Evolutionary conservation across 2,888 invertebrate genomes (phyloP).

Genomic region (Ormyrus nitidulus): DNA sequence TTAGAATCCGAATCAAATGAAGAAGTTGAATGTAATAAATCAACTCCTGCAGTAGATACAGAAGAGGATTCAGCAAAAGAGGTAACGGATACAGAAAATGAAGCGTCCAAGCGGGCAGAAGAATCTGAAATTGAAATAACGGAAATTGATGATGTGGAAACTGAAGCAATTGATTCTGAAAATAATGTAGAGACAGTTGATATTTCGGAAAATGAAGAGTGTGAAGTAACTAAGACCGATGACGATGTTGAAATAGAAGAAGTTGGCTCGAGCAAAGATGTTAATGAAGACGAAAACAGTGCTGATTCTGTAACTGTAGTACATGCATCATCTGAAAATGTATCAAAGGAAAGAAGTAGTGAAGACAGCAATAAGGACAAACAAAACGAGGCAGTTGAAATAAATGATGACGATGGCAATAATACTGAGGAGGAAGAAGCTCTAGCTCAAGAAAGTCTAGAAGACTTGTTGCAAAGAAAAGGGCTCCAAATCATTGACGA

Average conservation of each 20-base stretch:
- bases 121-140: constrained; percentile 43
- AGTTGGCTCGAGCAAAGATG: not conserved
- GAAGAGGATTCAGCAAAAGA: constrained; percentile 26
- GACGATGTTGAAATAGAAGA: constrained; percentile 41
- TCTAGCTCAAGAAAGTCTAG: constrained; percentile 53
- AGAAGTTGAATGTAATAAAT: constrained; percentile 14
- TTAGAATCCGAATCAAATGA: constrained; percentile 8
- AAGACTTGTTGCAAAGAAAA: constrained; percentile 57
- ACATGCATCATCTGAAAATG: not conserved
- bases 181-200: constrained; percentile 16
- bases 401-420: constrained; percentile 29
- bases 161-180: not conserved
- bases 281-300: constrained; percentile 13
- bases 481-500: constrained; percentile 59
- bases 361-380: constrained; percentile 1
- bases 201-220: constrained; percentile 23
- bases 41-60: constrained; percentile 1
- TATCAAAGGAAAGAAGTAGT: constrained; percentile 14
- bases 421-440: constrained; percentile 48
- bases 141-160: constrained; percentile 13
- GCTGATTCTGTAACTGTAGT: constrained; percentile 24
- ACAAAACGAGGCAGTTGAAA: not conserved
- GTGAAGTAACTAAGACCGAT: not conserved
- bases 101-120: constrained; percentile 27
- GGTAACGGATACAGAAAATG: constrained; percentile 12